Conservation (phyloP, 2,797 vertebrate genomes). For the Mus spretus region DNA sequence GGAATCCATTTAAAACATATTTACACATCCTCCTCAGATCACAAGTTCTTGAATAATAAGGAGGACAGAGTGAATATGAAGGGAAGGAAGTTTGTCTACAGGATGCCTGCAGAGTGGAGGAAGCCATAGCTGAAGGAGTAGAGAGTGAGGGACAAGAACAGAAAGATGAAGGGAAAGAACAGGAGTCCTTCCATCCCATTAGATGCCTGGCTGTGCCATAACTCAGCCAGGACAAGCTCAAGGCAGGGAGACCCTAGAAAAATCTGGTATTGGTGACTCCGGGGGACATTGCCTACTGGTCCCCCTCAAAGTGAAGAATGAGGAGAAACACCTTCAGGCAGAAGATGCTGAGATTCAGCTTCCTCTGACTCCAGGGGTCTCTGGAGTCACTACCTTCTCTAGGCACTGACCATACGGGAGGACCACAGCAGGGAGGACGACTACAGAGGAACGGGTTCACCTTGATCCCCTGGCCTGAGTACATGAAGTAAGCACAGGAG, state of each 20-base stretch:
- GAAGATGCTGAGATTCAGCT: background rate
- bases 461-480: background rate
- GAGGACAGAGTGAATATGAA: background rate
- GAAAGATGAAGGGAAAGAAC: background rate
- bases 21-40: background rate
- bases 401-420: accelerated
- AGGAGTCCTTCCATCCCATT: too few species aligned
- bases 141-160: background rate
- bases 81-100: background rate
- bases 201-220: background rate
- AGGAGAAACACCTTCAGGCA: too few species aligned
- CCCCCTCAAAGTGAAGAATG: background rate
- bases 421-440: background rate
- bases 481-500: background rate
- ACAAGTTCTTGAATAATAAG: background rate
- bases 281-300: too few species aligned
- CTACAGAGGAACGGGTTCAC: too few species aligned
- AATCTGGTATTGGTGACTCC: background rate
- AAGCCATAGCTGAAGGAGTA: background rate
- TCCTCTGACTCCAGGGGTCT: background rate
- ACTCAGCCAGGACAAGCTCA: background rate
- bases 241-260: background rate
- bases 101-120: too few species aligned
- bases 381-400: too few species aligned
- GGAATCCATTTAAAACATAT: background rate